phyloP scores from a whole-genome alignment of 1,140 invertebrate species.

The Homalodisca vitripennis region DNA sequence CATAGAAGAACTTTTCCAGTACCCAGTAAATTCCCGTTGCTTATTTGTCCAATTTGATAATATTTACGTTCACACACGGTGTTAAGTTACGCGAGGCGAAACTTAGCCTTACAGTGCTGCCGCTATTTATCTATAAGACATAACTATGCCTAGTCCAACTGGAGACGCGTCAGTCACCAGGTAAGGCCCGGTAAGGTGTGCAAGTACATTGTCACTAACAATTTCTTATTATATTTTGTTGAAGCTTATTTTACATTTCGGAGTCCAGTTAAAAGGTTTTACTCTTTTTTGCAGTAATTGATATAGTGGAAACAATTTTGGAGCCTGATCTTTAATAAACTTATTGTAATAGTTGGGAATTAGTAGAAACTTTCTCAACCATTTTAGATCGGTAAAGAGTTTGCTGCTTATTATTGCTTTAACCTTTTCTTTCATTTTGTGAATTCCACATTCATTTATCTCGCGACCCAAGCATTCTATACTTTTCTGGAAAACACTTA shows the following conservation, averaged over 20 bases:
- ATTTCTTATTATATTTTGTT: conserved; percentile 48
- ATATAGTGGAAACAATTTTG: conserved; percentile 34
- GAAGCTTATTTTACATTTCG: conserved; percentile 41
- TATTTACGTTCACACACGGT: no score
- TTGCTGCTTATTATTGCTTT: conserved; percentile 39
- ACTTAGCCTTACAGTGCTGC: no score
- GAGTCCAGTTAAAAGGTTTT: neutral
- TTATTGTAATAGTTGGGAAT: conserved; percentile 45
- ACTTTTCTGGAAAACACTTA: conserved; percentile 24
- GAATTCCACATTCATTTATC: conserved; percentile 36
- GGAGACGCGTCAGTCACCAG: no score
- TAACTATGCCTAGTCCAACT: no score
- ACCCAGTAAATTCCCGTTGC: no score
- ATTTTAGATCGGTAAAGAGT: conserved; percentile 29
- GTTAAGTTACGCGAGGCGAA: no score
- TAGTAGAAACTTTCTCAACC: conserved; percentile 44
- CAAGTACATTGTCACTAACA: no score
- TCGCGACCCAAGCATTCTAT: conserved; percentile 39
- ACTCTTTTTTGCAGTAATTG: conserved; percentile 21
- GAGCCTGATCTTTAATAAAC: conserved; percentile 41
- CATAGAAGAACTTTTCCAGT: no score
- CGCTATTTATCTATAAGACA: no score
- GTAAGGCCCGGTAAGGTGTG: no score
- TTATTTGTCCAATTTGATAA: no score
- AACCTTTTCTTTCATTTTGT: conserved; percentile 37